phyloP scores from a whole-genome alignment of 2,113 vertebrate species.

The Plecturocebus donacophilus region DNA sequence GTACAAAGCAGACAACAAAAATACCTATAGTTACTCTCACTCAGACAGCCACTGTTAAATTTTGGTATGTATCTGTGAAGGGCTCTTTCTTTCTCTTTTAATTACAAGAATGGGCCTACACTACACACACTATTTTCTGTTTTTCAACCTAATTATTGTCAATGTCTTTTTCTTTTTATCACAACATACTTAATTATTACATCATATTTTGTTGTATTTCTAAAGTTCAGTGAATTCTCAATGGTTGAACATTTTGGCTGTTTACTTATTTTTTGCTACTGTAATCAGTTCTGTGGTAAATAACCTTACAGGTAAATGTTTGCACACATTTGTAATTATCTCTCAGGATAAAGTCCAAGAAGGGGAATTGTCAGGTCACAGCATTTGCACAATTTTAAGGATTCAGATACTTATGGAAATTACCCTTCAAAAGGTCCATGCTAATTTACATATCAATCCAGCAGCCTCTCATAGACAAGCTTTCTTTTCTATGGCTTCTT shows the following conservation, averaged over 20 bases:
- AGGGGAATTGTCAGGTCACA: background rate
- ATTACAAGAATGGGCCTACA: background rate
- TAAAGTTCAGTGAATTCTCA: background rate
- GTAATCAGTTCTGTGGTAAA: constrained; percentile 24
- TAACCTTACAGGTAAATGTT: constrained; percentile 27
- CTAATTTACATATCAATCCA: background rate
- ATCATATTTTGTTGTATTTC: background rate
- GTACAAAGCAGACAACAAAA: background rate
- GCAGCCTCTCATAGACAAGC: background rate
- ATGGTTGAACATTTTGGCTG: background rate
- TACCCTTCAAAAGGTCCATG: background rate
- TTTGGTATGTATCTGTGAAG: background rate
- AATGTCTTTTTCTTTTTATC: constrained; percentile 12
- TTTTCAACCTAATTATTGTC: constrained; percentile 5
- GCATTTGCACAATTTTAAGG: background rate
- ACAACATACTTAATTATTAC: background rate
- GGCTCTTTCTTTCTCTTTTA: background rate
- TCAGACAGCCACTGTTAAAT: background rate
- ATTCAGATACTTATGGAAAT: constrained; percentile 27
- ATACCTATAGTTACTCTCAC: background rate
- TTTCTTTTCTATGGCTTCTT: constrained; percentile 37
- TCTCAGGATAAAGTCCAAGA: constrained; percentile 12
- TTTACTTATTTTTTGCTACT: constrained; percentile 9
- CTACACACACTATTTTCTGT: background rate
- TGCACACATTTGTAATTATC: background rate